phyloP scores from a whole-genome alignment of 1,140 invertebrate genomes.

The Cecropterus lyciades region DNA sequence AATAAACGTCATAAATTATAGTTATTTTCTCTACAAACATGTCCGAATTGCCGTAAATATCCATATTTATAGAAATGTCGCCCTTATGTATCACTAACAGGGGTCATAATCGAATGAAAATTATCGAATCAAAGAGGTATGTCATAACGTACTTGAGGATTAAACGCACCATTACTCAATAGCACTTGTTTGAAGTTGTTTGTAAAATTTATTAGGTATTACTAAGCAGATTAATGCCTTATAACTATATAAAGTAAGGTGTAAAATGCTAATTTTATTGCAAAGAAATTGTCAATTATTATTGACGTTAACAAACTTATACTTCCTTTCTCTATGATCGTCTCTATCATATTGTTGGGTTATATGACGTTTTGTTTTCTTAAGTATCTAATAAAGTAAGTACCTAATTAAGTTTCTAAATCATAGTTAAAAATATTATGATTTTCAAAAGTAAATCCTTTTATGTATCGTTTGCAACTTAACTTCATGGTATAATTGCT shows the following conservation, averaged over 20 bases:
- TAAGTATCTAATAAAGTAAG: no score
- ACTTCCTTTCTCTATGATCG: background rate
- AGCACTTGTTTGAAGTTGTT: slow-evolving; percentile 43
- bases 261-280: slow-evolving; percentile 2
- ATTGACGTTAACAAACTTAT: background rate
- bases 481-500: background rate
- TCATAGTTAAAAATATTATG: no score
- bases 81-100: slow-evolving; percentile 9
- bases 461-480: background rate
- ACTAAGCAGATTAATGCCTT: slow-evolving; percentile 26
- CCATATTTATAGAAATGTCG: slow-evolving; percentile 31
- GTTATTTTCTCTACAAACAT: slow-evolving; percentile 58
- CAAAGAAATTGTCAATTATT: slow-evolving; percentile 1
- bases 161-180: slow-evolving; percentile 60
- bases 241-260: slow-evolving; percentile 7
- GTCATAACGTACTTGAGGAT: slow-evolving; percentile 50
- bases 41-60: slow-evolving; percentile 17
- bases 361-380: background rate
- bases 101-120: slow-evolving; percentile 33
- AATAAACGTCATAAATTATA: slow-evolving; percentile 60
- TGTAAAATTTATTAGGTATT: slow-evolving; percentile 27
- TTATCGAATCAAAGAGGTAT: slow-evolving; percentile 40
- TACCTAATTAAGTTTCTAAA: no score
- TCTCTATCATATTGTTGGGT: background rate
- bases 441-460: no score